A percentile compares a stretch with the other conserved stretches of the same genome.
These are phyloP conservation scores for Drosophila nigritarsus DNA, from an alignment of 2,888 invertebrate genomes.

Conservation along the genomic window DNA sequence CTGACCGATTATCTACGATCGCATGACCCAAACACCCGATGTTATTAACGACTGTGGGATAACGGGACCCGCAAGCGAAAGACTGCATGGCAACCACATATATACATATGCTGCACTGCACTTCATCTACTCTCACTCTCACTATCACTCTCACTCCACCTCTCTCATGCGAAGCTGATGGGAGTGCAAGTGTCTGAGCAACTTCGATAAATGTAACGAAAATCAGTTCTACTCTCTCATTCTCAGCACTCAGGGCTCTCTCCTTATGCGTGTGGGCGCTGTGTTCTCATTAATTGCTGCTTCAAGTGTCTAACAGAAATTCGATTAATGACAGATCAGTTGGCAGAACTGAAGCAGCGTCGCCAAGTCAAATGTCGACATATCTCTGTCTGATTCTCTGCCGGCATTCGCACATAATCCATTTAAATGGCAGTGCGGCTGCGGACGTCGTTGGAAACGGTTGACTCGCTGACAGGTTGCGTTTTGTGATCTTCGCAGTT, in stretches of 20 bases:
- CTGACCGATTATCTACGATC: constrained; percentile 2
- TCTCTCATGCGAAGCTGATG: neutral
- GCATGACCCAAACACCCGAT: neutral
- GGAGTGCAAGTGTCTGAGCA: neutral
- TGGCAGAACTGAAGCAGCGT: constrained; percentile 1
- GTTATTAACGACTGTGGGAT: constrained; percentile 15
- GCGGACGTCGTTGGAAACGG: constrained; percentile 49
- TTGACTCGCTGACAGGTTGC: constrained; percentile 33
- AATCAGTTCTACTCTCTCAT: neutral
- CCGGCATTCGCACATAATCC: constrained; percentile 1
- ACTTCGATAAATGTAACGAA: neutral
- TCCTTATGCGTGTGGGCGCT: neutral
- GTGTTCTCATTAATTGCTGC: neutral
- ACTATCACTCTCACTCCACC: neutral
- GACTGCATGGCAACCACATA: neutral
- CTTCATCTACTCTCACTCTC: neutral
- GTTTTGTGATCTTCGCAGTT: constrained; percentile 24
- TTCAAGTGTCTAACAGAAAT: constrained; percentile 11
- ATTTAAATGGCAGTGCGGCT: constrained; percentile 45
- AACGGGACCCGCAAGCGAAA: neutral
- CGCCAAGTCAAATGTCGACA: neutral
- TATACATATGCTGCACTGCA: neutral
- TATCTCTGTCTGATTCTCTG: constrained; percentile 5
- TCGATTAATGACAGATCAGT: constrained; percentile 25
- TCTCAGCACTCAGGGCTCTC: constrained; percentile 2